Percentiles rank a stretch among this genome's conserved stretches.
Conservation (phyloP, 2,797 vertebrate genomes). For the Pteropus rufus region DNA sequence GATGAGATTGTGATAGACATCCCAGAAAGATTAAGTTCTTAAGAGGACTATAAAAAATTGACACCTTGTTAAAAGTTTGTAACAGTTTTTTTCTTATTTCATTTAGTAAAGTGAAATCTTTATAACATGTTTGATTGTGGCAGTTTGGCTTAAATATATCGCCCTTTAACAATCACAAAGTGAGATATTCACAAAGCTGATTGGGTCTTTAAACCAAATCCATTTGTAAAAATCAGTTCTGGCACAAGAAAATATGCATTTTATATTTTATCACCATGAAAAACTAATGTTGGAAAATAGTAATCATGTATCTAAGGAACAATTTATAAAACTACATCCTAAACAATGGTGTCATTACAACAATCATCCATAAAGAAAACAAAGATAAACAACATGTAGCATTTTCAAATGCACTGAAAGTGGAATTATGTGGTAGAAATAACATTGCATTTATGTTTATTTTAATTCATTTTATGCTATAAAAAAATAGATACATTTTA, state of each 20-base stretch:
- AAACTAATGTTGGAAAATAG: conserved; percentile 58
- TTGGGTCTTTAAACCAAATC: conserved; percentile 54
- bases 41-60: background rate
- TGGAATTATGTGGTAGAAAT: conserved; percentile 54
- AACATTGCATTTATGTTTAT: conserved; percentile 54
- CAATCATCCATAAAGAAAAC: conserved; percentile 69
- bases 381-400: conserved; percentile 60
- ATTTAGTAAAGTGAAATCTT: conserved; percentile 67
- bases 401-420: conserved; percentile 57
- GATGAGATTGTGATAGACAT: background rate
- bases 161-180: conserved; percentile 52
- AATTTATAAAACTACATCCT: conserved; percentile 36
- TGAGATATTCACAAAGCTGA: conserved; percentile 55
- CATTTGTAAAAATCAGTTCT: conserved; percentile 76
- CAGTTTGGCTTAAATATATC: conserved; percentile 48
- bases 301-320: conserved; percentile 41
- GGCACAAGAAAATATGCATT: conserved; percentile 42
- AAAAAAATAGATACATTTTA: conserved; percentile 44
- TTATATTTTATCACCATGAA: conserved; percentile 48
- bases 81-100: conserved; percentile 30
- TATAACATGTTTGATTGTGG: conserved; percentile 45
- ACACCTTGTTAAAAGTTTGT: background rate
- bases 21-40: background rate
- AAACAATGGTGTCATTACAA: conserved; percentile 61
- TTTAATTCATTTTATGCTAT: conserved; percentile 62